Percentiles rank a stretch among this genome's conserved stretches.
These are phyloP conservation scores for Rhabdornis inornatus DNA, from an alignment of 2,113 vertebrate species.

Conservation along the genomic window DNA sequence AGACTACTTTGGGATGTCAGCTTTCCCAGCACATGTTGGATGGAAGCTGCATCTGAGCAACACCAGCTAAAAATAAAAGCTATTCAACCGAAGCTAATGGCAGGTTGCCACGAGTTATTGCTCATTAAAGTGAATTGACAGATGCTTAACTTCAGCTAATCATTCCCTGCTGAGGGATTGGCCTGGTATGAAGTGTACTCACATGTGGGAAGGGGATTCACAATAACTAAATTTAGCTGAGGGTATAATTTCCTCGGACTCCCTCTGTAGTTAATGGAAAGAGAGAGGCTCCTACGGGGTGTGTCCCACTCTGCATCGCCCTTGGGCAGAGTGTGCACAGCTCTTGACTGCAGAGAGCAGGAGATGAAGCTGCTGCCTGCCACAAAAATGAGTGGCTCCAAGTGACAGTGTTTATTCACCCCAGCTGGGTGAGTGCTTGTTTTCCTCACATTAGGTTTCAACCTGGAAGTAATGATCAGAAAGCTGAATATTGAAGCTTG, in stretches of 20 bases:
- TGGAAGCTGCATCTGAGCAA: conserved; percentile 41
- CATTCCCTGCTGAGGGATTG: conserved; percentile 42
- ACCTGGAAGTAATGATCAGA: not conserved
- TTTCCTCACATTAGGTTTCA: not conserved
- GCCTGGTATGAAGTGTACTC: not conserved
- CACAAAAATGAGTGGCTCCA: not conserved
- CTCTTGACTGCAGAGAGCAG: not conserved
- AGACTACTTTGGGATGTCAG: conserved; percentile 52
- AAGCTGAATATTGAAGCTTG: not conserved
- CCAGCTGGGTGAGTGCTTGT: not conserved
- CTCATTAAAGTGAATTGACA: conserved; percentile 65
- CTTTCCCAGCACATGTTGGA: conserved; percentile 41
- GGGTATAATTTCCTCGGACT: conserved; percentile 32
- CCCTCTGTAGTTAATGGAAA: conserved; percentile 58
- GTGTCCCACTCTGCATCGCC: not conserved
- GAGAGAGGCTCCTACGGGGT: not conserved
- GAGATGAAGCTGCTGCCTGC: not conserved
- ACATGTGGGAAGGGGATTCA: conserved; percentile 50
- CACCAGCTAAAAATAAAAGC: conserved; percentile 65
- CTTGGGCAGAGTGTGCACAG: not conserved
- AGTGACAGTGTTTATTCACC: not conserved
- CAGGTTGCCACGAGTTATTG: conserved; percentile 54
- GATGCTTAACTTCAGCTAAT: conserved; percentile 61
- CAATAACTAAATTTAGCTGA: conserved; percentile 50
- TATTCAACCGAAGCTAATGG: conserved; percentile 45